A percentile compares a stretch with the other conserved stretches of the same genome.
phyloP scores from a whole-genome alignment of 2,888 invertebrate species.

The Pegoplata infirma region DNA sequence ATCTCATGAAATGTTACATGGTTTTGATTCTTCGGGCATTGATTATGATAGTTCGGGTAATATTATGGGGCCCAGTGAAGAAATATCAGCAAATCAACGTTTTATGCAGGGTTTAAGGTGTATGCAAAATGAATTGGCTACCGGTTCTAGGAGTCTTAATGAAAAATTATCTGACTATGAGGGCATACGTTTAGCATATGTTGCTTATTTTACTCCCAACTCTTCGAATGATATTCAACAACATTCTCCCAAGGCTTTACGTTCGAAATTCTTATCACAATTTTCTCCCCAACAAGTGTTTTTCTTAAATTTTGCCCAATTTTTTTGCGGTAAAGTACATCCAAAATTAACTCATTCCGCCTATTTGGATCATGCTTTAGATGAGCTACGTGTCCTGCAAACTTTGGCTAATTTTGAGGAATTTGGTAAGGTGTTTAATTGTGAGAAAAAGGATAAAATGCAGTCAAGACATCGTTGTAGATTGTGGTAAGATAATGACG shows the following conservation, averaged over 20 bases:
- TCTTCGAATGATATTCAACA: constrained; percentile 41
- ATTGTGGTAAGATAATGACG: constrained; percentile 68
- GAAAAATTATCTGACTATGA: constrained; percentile 75
- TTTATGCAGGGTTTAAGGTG: constrained; percentile 70
- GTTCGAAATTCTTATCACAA: constrained; percentile 67
- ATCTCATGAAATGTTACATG: constrained; percentile 74
- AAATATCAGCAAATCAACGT: constrained; percentile 69
- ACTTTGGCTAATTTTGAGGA: constrained; percentile 74
- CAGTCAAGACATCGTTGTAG: constrained; percentile 71
- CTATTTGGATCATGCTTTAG: constrained; percentile 71
- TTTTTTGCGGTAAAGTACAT: constrained; percentile 73
- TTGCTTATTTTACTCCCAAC: constrained; percentile 69
- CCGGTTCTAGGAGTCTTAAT: constrained; percentile 70
- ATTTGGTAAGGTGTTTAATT: constrained; percentile 71
- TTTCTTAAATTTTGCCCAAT: constrained; percentile 74
- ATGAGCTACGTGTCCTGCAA: constrained; percentile 73
- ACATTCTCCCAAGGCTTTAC: constrained; percentile 55
- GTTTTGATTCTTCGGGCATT: constrained; percentile 73
- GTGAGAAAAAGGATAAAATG: constrained; percentile 72
- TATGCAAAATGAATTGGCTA: constrained; percentile 72
- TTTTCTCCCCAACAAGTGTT: constrained; percentile 72
- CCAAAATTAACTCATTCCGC: constrained; percentile 64
- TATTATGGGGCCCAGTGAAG: constrained; percentile 73
- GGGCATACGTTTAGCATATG: constrained; percentile 72
- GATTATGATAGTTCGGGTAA: constrained; percentile 74